A percentile compares a stretch with the other conserved stretches of the same genome.
Conservation (phyloP, 23 tunicate species). For the Styela plicata region DNA sequence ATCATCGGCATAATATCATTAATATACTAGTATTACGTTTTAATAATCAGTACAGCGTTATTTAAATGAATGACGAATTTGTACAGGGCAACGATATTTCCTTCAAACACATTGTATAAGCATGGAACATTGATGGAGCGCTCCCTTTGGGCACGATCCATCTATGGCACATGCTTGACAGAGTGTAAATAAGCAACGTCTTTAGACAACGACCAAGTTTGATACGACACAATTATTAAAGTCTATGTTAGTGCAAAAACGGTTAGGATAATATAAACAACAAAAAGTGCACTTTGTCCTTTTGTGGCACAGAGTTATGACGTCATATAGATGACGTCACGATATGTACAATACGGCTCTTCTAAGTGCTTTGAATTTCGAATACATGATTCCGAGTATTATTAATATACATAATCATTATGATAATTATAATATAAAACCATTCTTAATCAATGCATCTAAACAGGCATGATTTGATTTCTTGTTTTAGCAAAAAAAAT, state of each 20-base stretch:
- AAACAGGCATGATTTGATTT: no score
- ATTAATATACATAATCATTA: neutral
- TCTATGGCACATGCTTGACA: neutral
- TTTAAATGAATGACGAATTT: no score
- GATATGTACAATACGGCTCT: neutral
- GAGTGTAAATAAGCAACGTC: no score
- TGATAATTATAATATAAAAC: no score
- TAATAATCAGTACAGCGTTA: neutral
- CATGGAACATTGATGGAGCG: neutral
- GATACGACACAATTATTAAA: no score
- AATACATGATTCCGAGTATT: neutral
- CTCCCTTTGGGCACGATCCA: neutral
- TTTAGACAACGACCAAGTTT: no score
- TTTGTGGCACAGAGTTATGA: neutral
- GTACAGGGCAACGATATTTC: no score
- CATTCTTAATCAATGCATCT: no score
- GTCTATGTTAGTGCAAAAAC: neutral
- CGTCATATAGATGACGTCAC: neutral
- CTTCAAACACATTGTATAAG: no score
- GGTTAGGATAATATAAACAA: no score
- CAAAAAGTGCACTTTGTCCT: neutral
- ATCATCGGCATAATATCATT: neutral
- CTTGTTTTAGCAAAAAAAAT: neutral
- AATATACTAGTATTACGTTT: no score
- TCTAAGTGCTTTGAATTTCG: neutral